Conservation (phyloP, 1,140 invertebrate species). For the Brachionus sp. region DNA sequence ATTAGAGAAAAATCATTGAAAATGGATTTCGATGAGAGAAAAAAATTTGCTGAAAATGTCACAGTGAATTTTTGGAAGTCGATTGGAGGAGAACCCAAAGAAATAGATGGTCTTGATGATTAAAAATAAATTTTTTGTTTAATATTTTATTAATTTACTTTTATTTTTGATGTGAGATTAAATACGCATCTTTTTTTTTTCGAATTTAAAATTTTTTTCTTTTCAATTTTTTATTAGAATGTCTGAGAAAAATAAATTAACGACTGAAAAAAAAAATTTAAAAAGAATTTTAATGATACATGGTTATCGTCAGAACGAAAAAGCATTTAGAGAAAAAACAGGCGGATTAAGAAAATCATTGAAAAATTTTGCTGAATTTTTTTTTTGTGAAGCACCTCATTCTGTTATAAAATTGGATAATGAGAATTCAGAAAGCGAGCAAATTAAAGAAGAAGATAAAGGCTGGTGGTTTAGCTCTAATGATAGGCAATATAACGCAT, state of each 20-base stretch:
- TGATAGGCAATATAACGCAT: conserved; percentile 1
- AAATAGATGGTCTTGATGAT: not conserved
- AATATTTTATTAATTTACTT: not conserved
- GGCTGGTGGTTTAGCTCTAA: conserved; percentile 46
- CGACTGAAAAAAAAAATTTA: not conserved
- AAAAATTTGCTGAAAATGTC: conserved; percentile 41
- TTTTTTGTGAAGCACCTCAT: conserved; percentile 31
- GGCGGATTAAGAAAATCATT: conserved; percentile 38
- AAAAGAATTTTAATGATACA: conserved; percentile 38
- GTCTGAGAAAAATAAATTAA: not conserved
- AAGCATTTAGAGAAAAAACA: conserved; percentile 28
- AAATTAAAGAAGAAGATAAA: not conserved
- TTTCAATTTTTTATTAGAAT: not conserved
- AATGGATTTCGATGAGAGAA: conserved; percentile 29
- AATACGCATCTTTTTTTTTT: not conserved
- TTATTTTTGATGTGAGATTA: conserved; percentile 13
- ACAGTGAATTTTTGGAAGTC: conserved; percentile 37
- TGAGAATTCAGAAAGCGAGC: not conserved
- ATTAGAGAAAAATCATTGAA: conserved; percentile 6
- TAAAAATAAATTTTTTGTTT: conserved; percentile 15
- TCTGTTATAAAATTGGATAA: not conserved
- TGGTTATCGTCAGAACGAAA: conserved; percentile 44
- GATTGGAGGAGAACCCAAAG: conserved; percentile 9
- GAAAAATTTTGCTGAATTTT: conserved; percentile 39
- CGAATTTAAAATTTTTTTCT: not conserved